Percentiles rank a stretch among this genome's conserved stretches.
Conservation (phyloP, 1,140 invertebrate genomes). For the Trachymyrmex cornetzi region DNA sequence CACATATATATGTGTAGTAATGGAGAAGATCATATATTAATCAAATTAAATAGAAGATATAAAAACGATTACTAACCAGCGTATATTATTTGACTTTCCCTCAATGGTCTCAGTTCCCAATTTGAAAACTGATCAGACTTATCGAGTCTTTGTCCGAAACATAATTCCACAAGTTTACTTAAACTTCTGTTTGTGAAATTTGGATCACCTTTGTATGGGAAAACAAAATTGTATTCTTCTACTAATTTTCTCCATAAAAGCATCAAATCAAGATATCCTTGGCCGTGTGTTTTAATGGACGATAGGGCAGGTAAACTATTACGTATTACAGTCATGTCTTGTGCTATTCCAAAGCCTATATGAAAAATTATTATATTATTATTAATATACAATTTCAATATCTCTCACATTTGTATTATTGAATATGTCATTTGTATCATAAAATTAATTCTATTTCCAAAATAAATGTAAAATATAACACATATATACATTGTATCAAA, state of each 20-base stretch:
- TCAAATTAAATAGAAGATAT: neutral
- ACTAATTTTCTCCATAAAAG: constrained; percentile 87
- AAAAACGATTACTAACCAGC: constrained; percentile 87
- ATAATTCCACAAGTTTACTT: constrained; percentile 90
- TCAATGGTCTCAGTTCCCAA: constrained; percentile 93
- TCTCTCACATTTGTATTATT: neutral
- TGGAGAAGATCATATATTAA: neutral
- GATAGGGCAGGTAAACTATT: constrained; percentile 87
- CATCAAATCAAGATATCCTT: constrained; percentile 87
- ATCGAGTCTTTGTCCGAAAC: constrained; percentile 91
- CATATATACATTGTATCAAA: too few species aligned
- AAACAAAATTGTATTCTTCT: constrained; percentile 85
- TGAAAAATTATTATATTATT: constrained; percentile 29
- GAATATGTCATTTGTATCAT: neutral
- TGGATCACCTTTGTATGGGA: constrained; percentile 85
- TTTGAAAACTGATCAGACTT: constrained; percentile 95
- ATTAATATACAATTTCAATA: neutral
- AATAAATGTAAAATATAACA: neutral
- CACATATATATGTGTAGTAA: neutral
- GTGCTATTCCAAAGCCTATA: constrained; percentile 88
- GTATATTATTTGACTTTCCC: constrained; percentile 92
- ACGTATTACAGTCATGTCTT: constrained; percentile 88
- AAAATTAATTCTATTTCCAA: constrained; percentile 16
- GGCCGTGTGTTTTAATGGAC: constrained; percentile 82
- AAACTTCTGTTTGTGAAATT: constrained; percentile 86